These are phyloP conservation scores for Centropyge bicolor DNA, from an alignment of 2,797 vertebrate species.

Conservation along the genomic window DNA sequence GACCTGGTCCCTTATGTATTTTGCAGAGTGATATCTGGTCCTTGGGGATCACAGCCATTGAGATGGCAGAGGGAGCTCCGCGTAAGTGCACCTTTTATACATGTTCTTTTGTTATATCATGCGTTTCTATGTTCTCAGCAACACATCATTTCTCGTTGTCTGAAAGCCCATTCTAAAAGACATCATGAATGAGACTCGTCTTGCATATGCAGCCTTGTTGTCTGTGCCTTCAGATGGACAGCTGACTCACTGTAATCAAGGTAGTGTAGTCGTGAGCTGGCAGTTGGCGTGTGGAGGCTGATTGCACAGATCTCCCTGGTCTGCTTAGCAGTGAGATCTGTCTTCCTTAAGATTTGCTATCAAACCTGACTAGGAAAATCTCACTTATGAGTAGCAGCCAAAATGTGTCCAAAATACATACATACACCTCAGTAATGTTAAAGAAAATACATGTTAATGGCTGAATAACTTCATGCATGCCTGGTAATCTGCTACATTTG, in stretches of 20 bases:
- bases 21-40: slow-evolving; percentile 96
- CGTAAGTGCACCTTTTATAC: slow-evolving; percentile 85
- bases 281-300: slow-evolving; percentile 71
- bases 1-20: slow-evolving; percentile 44
- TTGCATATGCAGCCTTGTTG: slow-evolving; percentile 57
- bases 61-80: slow-evolving; percentile 96
- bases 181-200: slow-evolving; percentile 69
- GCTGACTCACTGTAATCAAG: slow-evolving; percentile 80
- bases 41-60: slow-evolving; percentile 95
- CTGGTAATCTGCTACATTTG: slow-evolving; percentile 14
- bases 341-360: slow-evolving; percentile 54
- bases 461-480: not conserved
- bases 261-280: slow-evolving; percentile 77
- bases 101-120: slow-evolving; percentile 5
- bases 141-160: slow-evolving; percentile 20
- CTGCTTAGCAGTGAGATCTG: slow-evolving; percentile 40
- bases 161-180: slow-evolving; percentile 45
- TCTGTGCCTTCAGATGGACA: slow-evolving; percentile 76
- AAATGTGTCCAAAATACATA: slow-evolving; percentile 20
- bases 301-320: slow-evolving; percentile 57
- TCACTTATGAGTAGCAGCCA: slow-evolving; percentile 8
- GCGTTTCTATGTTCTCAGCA: slow-evolving; percentile 7
- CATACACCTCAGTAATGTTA: not conserved
- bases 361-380: slow-evolving; percentile 38
- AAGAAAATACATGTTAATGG: slow-evolving; percentile 3